A percentile compares a stretch with the other conserved stretches of the same genome.
These are phyloP conservation scores for Odontothrips loti DNA, from an alignment of 2,888 invertebrate species.

Conservation along the genomic window DNA sequence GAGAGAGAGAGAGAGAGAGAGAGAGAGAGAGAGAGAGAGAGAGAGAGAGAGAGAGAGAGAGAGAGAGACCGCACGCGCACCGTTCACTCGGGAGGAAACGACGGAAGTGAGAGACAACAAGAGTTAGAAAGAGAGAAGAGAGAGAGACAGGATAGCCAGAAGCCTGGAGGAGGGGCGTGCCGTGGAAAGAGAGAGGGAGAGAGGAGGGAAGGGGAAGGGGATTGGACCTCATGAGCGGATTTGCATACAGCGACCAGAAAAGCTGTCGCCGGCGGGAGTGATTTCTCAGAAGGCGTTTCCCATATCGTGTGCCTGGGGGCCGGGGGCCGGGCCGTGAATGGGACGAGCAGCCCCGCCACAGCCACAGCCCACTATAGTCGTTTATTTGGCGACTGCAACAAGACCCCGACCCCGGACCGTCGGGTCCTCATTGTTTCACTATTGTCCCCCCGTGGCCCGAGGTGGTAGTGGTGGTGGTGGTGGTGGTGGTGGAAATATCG, in stretches of 20 bases:
- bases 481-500: no score
- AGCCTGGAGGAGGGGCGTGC: not conserved
- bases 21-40: not conserved
- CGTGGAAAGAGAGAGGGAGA: not conserved
- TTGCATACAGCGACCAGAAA: constrained; percentile 13
- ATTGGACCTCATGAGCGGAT: constrained; percentile 3
- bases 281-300: constrained; percentile 18
- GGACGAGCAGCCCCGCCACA: no score
- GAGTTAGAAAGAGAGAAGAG: no score
- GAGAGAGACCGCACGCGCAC: no score
- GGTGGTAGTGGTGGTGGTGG: no score
- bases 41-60: no score
- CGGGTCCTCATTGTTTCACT: constrained; percentile 1
- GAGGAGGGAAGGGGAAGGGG: not conserved
- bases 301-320: not conserved
- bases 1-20: constrained; percentile 18
- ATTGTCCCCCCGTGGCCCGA: no score
- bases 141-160: not conserved
- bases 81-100: no score
- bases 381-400: not conserved
- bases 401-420: no score
- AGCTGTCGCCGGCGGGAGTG: constrained; percentile 18
- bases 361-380: not conserved
- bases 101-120: not conserved
- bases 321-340: not conserved